Evolutionary conservation across 2,888 invertebrate genomes (phyloP), one percentile per base, ranked within the genome.

Genomic region (Adelognathus sp.): DNA sequence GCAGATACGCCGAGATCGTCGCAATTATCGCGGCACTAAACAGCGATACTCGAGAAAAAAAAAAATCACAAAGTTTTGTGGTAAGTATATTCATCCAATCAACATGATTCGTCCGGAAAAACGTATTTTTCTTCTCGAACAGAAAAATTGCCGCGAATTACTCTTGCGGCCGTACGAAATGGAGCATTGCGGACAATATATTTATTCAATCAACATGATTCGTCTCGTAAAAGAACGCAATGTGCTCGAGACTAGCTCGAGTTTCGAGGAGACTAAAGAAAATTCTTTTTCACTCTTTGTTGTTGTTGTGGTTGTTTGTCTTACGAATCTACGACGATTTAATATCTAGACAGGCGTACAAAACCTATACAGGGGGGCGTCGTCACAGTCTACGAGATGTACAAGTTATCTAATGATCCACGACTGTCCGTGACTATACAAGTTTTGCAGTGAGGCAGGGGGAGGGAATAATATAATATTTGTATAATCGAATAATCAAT

Each of bases 361-460:
- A 72, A 72, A 72, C 64, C 44, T 64, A 72, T 72, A 56, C 64
- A 56, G 36, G n/a, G n/a, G n/a, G 54, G 54, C 44, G 27, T 64
- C 31, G 44, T 72, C 63, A 50, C 24, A 29, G 63, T 54, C 50
- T 52, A 61, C 54, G 16, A 63, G 63, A 72, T 44, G 54, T 71
- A 72, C 72, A 72, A 33, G n/a, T 21, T 71, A 52, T 71, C 44
- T 46, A 64, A 69, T 46, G 9, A 16, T 58, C 21, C 39, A 63
- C 52, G 71, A 41, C 54, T 54, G 44, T 72, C 41, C 44, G 41
- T 24, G 54, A 44, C 54, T 61, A 63, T 71, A 71, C 71, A 63
- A 63, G 52, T 71, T 71, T 74, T 50, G 66, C 64, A 56, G 56
- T 74, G 56, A 41, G 39, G 66, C 29, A 39, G 54, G 21, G 16